Base-by-base conservation (phyloP, 2,888 invertebrate species). In the Drosophila basisetae region DNA sequence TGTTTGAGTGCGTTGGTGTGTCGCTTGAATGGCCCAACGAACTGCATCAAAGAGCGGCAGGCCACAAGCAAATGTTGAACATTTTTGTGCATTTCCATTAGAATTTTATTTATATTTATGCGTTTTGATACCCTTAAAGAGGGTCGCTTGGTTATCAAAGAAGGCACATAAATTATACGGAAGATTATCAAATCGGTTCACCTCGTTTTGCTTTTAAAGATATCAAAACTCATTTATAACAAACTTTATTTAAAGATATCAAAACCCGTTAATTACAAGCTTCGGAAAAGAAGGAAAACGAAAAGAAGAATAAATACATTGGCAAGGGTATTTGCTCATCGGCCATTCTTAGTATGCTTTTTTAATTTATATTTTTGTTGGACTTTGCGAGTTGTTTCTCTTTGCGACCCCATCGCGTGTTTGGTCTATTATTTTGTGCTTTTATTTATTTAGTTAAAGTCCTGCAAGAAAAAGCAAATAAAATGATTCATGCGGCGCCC, bases 21-120 rank as follows among this genome's bases (percentile, higher is more conserved):
- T 76, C 58, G 63, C 73, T 74, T 76, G 72, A 76, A 65, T 71
- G 71, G 62, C 67, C 69, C 58, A 65, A 28, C 64, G 66, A 76
- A 60, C 73, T 85, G 84, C 84, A 89, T 83, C 89, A 86, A 89
- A 89, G 75, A 50, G 47, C 70, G 47, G 68, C 35, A 35, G 64
- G 63, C 70, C 66, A 68, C 76, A 77, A 76, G 73, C 77, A 84
- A 86, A 84, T 84, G 77, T 86, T 78, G 41, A 72, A 69, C 79
- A 49, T 83, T 76, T 62, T 62, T 65, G 64, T 47, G 58, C 73
- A 58, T 64, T 74, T 73, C 35, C 54, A 55, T 60, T 73, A 58
- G 31, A n/a, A 22, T 58, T 67, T 73, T 52, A n/a, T 66, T 69
- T 74, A 69, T 71, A 58, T 77, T 67, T 74, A 53, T 82, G 41